phyloP scores from a whole-genome alignment of 2,888 invertebrate species.

The Seira ritae region DNA sequence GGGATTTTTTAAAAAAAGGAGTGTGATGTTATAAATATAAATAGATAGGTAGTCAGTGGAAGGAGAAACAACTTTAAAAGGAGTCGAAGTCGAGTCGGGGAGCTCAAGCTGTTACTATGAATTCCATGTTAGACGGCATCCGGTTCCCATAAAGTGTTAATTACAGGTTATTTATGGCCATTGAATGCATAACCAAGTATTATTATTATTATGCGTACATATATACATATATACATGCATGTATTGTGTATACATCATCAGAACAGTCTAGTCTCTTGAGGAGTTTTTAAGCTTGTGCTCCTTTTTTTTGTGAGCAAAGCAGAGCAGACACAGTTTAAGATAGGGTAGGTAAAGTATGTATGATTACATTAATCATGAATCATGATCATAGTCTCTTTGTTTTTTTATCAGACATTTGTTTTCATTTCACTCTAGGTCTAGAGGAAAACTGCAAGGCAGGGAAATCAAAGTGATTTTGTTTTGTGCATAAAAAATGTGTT shows the following conservation, averaged over 20 bases:
- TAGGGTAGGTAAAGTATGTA: slow-evolving; percentile 1
- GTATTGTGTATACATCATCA: too few relatives aligned
- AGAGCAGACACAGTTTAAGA: neutral
- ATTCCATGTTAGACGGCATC: slow-evolving; percentile 60
- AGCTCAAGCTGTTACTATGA: slow-evolving; percentile 39
- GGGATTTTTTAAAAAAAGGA: neutral
- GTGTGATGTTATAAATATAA: too few relatives aligned
- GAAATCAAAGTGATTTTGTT: too few relatives aligned
- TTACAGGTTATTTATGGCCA: slow-evolving; percentile 61
- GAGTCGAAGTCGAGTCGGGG: neutral
- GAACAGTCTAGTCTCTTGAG: too few relatives aligned
- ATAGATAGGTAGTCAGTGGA: neutral
- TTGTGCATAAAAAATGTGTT: too few relatives aligned
- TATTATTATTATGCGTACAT: neutral
- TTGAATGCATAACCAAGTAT: slow-evolving; percentile 24
- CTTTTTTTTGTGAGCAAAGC: neutral
- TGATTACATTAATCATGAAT: neutral
- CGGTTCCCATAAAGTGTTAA: slow-evolving; percentile 66
- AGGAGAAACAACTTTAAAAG: slow-evolving; percentile 4
- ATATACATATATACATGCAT: neutral
- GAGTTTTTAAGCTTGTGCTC: neutral
- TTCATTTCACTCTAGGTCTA: slow-evolving; percentile 2
- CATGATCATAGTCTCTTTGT: neutral
- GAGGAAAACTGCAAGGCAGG: too few relatives aligned
- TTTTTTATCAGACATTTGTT: slow-evolving; percentile 2